A percentile compares a stretch with the other conserved stretches of the same genome.
phyloP scores from a whole-genome alignment of 2,888 invertebrate species.

The Meandrusa payeni region DNA sequence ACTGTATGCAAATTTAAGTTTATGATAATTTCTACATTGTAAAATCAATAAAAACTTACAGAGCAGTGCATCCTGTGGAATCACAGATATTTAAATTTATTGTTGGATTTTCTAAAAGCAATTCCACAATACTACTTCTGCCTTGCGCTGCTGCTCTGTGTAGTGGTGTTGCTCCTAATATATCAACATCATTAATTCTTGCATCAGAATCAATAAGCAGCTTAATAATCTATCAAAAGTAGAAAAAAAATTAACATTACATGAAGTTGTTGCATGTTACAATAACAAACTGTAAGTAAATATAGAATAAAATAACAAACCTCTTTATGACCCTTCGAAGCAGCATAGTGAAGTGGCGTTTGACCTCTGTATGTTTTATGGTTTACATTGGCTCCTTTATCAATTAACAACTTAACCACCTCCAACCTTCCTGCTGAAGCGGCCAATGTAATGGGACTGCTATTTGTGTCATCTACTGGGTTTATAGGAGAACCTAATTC shows the following conservation, averaged over 20 bases:
- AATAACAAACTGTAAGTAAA: not conserved
- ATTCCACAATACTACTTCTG: constrained; percentile 86
- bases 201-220: constrained; percentile 84
- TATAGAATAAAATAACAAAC: constrained; percentile 52
- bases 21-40: too few relatives aligned
- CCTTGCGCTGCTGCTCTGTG: constrained; percentile 91
- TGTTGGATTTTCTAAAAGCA: constrained; percentile 81
- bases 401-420: constrained; percentile 84
- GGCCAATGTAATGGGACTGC: constrained; percentile 90
- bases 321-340: constrained; percentile 90
- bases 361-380: constrained; percentile 87
- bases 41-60: constrained; percentile 75
- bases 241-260: not conserved
- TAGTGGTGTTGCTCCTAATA: constrained; percentile 75
- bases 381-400: constrained; percentile 87
- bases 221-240: constrained; percentile 81
- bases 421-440: constrained; percentile 87
- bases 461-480: constrained; percentile 86
- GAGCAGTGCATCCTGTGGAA: constrained; percentile 86
- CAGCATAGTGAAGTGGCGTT: constrained; percentile 91
- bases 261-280: not conserved
- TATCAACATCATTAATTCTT: constrained; percentile 82
- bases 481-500: constrained; percentile 85
- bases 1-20: too few relatives aligned
- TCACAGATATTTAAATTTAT: constrained; percentile 82